Evolutionary conservation across 30 jellyfish, hydroid and myxozoan genomes (phyloP), one percentile per base, ranked within the genome.

Genomic region (Pseudorhiza aurosa): DNA sequence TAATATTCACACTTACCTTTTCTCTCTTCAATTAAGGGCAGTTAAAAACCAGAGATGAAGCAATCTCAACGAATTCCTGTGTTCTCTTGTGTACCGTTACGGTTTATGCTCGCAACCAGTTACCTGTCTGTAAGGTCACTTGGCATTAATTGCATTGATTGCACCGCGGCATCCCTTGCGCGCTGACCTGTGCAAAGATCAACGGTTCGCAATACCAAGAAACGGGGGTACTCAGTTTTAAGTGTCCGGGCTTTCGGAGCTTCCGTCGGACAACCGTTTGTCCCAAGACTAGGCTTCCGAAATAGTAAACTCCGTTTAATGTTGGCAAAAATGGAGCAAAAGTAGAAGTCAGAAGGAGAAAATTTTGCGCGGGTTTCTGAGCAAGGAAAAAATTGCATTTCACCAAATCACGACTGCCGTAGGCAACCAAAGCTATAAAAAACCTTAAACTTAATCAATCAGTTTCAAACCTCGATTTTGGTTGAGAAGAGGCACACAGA

Each of bases 91-190:
- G 79, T 26, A 65, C 83, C 71, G 96, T 80, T 80, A 62, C 96
- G 82, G 90, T 80, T 57, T 87, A 77, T 75, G 97, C 72, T 36
- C 58, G 47, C n/a, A 86, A 47, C 77, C 89, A 76, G 83, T 72
- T 88, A 88, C 94, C 97, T 43, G 90, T 72, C 21, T 45, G 80
- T 40, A 60, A 81, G 93, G 93, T 65, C 85, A 67, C 72, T 58
- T n/a, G 74, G 70, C 85, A 30, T 2, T 81, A 69, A 49, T 71
- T 25, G 32, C 74, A 29, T 49, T 49, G 49, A 78, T 43, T 39
- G 82, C 75, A 60, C 44, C 37, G 67, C 31, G 0, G 49, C 67
- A 45, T 8, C 17, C 25, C 31, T 60, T 26, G 46, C 37, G 81
- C 82, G 22, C 44, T 78, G 82, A 63, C 75, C 81, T 64, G 36